Conservation (phyloP, 1,140 invertebrate species). For the Drosophila burlai region DNA sequence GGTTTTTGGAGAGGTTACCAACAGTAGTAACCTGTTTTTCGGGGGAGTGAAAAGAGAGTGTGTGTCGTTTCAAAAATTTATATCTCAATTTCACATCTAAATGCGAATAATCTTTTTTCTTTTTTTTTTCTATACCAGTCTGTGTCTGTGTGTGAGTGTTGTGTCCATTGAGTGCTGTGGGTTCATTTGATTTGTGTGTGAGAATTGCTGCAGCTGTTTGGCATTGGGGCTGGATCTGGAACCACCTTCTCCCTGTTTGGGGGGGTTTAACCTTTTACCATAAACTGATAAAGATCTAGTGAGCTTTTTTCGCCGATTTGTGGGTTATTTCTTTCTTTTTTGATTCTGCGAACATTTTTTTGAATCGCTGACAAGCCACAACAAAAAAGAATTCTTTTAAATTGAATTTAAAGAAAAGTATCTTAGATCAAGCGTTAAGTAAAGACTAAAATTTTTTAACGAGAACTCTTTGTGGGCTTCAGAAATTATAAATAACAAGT, state of each 20-base stretch:
- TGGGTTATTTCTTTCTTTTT: background rate
- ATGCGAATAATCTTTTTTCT: slow-evolving; percentile 80
- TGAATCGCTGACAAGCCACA: slow-evolving; percentile 57
- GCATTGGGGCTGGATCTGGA: slow-evolving; percentile 61
- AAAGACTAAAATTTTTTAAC: no score
- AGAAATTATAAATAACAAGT: background rate
- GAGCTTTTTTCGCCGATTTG: slow-evolving; percentile 22
- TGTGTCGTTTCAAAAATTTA: slow-evolving; percentile 82
- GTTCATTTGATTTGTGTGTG: slow-evolving; percentile 82
- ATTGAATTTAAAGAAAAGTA: no score
- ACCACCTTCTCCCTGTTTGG: slow-evolving; percentile 14
- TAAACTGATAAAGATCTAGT: slow-evolving; percentile 42
- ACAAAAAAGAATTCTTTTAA: slow-evolving; percentile 22
- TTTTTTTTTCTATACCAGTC: slow-evolving; percentile 20
- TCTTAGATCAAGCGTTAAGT: background rate
- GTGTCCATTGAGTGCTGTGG: slow-evolving; percentile 48
- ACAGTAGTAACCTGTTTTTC: slow-evolving; percentile 38
- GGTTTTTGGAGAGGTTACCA: background rate
- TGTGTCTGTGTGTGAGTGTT: slow-evolving; percentile 9
- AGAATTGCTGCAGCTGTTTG: slow-evolving; percentile 77
- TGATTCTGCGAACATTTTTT: slow-evolving; percentile 18
- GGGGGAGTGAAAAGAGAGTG: slow-evolving; percentile 25
- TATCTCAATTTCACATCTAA: slow-evolving; percentile 84
- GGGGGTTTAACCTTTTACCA: slow-evolving; percentile 47
- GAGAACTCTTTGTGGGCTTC: no score